phyloP scores from a whole-genome alignment of 2,888 invertebrate genomes.

The Chloroclystis v-ata region DNA sequence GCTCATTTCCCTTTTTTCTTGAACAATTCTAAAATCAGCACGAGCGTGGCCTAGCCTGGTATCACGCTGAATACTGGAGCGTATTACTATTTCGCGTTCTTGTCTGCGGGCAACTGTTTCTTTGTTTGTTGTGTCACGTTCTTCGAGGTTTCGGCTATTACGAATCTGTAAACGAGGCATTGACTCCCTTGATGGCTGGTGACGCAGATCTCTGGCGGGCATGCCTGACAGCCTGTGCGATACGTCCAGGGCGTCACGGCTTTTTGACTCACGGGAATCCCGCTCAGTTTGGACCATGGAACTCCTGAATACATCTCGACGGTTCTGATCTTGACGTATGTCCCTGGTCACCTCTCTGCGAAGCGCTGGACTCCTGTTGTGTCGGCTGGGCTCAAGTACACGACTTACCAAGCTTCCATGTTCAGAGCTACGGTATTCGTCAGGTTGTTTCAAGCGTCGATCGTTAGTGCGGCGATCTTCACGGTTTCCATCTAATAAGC shows the following conservation, averaged over 20 bases:
- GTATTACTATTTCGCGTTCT: constrained; percentile 15
- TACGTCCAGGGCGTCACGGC: constrained; percentile 15
- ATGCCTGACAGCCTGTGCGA: constrained; percentile 10
- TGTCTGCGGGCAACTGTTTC: constrained; percentile 6
- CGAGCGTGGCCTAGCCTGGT: constrained; percentile 8
- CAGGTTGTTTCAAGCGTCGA: constrained; percentile 20
- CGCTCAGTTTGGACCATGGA: constrained; percentile 18
- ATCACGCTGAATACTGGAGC: constrained; percentile 11
- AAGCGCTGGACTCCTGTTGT: constrained; percentile 11
- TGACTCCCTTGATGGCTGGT: constrained; percentile 8
- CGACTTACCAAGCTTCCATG: constrained; percentile 30
- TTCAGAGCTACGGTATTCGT: constrained; percentile 33
- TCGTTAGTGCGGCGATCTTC: constrained; percentile 28
- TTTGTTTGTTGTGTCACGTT: constrained; percentile 9
- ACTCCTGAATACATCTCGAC: constrained; percentile 15
- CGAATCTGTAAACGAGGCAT: constrained; percentile 19
- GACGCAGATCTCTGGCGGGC: constrained; percentile 4
- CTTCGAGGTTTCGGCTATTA: constrained; percentile 11
- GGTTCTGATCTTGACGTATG: constrained; percentile 12
- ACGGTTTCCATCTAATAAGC: constrained; percentile 20
- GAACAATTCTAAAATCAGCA: constrained; percentile 12
- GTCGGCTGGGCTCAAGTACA: constrained; percentile 7
- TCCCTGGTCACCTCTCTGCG: constrained; percentile 8
- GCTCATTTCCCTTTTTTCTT: constrained; percentile 17
- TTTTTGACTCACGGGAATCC: constrained; percentile 9